Percentiles rank a stretch among this genome's conserved stretches.
Evolutionary conservation across 2,113 vertebrate species (phyloP).

Genomic region (Alaudala cheleensis): DNA sequence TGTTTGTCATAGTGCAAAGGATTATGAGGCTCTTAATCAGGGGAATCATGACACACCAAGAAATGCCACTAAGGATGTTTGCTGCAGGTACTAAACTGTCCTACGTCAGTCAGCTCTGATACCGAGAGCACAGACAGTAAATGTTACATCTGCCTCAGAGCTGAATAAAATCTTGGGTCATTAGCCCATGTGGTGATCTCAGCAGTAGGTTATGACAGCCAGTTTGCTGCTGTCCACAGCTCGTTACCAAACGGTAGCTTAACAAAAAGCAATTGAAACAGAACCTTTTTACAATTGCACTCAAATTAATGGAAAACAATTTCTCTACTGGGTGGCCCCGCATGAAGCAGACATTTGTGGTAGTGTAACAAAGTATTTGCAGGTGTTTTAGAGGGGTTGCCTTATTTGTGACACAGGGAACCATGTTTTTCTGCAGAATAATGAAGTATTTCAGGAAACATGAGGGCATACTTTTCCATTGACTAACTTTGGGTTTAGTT

Average conservation of each 20-base stretch:
- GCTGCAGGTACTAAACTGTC: neutral
- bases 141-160: neutral
- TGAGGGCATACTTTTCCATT: neutral
- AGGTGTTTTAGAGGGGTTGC: neutral
- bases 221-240: neutral
- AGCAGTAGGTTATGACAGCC: neutral
- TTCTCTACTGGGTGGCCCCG: neutral
- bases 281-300: neutral
- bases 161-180: neutral
- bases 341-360: neutral
- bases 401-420: neutral
- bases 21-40: neutral
- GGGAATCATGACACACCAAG: neutral
- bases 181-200: neutral
- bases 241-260: neutral
- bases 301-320: neutral
- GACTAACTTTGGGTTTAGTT: neutral
- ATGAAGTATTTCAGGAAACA: neutral
- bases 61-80: neutral
- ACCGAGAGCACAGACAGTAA: neutral
- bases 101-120: fast-evolving
- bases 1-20: fast-evolving
- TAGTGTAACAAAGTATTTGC: neutral
- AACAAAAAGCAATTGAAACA: neutral
- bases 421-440: neutral